Evolutionary conservation across 2,113 vertebrate genomes (phyloP).

Genomic region (Pholis gunnellus): DNA sequence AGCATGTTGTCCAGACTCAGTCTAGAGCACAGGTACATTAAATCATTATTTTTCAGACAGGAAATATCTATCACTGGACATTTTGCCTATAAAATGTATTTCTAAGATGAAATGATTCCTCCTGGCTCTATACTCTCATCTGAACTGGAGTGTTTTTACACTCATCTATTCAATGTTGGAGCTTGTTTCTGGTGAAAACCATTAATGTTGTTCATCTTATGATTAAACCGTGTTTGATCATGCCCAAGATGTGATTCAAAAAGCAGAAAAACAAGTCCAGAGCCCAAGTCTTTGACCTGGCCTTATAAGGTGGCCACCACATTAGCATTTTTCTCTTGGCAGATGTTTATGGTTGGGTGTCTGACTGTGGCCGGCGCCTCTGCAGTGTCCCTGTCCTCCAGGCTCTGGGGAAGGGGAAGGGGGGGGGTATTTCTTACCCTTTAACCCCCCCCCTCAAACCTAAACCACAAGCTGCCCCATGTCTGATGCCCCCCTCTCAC

Average conservation of each 20-base stretch:
- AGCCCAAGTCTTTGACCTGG: slow-evolving; percentile 62
- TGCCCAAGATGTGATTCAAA: slow-evolving; percentile 54
- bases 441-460: slow-evolving; percentile 26
- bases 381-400: slow-evolving; percentile 61
- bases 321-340: slow-evolving; percentile 76
- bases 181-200: slow-evolving; percentile 43
- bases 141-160: slow-evolving; percentile 47
- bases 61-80: slow-evolving; percentile 80
- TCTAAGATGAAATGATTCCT: slow-evolving; percentile 79
- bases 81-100: slow-evolving; percentile 79
- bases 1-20: slow-evolving; percentile 78
- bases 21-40: slow-evolving; percentile 75
- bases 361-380: slow-evolving; percentile 53
- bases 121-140: slow-evolving; percentile 55
- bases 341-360: slow-evolving; percentile 58
- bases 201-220: slow-evolving; percentile 33
- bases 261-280: slow-evolving; percentile 66
- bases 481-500: slow-evolving; percentile 63
- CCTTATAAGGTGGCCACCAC: slow-evolving; percentile 52
- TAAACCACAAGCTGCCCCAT: slow-evolving; percentile 72
- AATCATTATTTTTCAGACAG: slow-evolving; percentile 82
- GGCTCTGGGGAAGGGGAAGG: slow-evolving; percentile 29
- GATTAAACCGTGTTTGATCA: slow-evolving; percentile 51
- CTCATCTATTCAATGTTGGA: slow-evolving; percentile 46
- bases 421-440: slow-evolving; percentile 23